phyloP scores from a whole-genome alignment of 2,888 invertebrate genomes.

The Erynnis tages region DNA sequence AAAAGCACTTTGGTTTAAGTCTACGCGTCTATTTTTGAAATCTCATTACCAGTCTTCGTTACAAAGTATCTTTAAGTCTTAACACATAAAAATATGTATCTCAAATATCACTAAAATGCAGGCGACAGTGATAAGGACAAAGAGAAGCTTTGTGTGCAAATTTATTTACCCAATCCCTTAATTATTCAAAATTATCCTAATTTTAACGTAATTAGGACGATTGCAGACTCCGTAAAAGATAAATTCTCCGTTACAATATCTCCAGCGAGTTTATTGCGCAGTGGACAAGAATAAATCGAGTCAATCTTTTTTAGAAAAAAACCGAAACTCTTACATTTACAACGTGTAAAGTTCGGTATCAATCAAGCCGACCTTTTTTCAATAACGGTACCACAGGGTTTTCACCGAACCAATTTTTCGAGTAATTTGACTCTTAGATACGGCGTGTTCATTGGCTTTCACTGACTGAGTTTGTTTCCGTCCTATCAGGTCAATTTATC shows the following conservation, averaged over 20 bases:
- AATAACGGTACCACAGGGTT: constrained; percentile 69
- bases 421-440: constrained; percentile 66
- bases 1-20: too few relatives aligned
- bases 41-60: too few relatives aligned
- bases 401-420: constrained; percentile 65
- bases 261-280: constrained; percentile 72
- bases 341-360: constrained; percentile 77
- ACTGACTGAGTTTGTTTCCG: constrained; percentile 45
- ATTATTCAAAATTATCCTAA: constrained; percentile 53
- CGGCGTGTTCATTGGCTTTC: constrained; percentile 50
- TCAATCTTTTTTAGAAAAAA: constrained; percentile 76
- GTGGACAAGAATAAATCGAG: constrained; percentile 79
- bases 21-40: too few relatives aligned
- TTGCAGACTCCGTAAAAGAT: constrained; percentile 65
- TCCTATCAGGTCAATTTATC: constrained; percentile 18
- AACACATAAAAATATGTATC: too few relatives aligned
- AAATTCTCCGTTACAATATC: constrained; percentile 73
- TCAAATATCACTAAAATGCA: too few relatives aligned
- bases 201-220: constrained; percentile 63
- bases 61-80: too few relatives aligned
- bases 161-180: constrained; percentile 46
- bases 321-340: constrained; percentile 72
- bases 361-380: constrained; percentile 78
- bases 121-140: too few relatives aligned
- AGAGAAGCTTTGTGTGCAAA: constrained; percentile 20